A percentile compares a stretch with the other conserved stretches of the same genome.
Conservation (phyloP, 2,113 vertebrate species). For the Zosterops borbonicus region DNA sequence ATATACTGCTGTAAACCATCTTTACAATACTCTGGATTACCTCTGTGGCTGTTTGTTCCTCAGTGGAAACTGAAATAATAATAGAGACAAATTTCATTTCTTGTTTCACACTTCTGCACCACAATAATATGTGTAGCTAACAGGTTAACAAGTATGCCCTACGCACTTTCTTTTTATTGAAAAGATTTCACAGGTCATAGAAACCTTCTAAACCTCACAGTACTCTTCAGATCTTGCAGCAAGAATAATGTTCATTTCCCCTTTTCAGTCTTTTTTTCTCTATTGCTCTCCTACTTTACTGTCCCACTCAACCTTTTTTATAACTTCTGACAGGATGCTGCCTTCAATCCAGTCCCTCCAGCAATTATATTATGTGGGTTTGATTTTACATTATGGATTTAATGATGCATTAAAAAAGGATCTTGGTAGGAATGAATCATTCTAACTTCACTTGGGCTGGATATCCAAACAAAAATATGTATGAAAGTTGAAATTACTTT, state of each 20-base stretch:
- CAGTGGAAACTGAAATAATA: neutral
- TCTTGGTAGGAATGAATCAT: neutral
- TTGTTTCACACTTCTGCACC: neutral
- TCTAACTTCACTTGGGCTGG: neutral
- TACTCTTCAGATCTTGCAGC: neutral
- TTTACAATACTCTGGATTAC: neutral
- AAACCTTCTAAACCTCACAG: neutral
- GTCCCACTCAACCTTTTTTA: neutral
- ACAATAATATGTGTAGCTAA: neutral
- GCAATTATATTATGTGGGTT: neutral
- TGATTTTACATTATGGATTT: neutral
- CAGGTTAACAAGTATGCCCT: conserved; percentile 1
- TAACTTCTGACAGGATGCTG: neutral
- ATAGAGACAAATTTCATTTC: conserved; percentile 5
- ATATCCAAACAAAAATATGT: neutral
- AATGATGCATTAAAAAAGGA: neutral
- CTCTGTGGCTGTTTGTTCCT: neutral
- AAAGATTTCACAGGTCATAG: neutral
- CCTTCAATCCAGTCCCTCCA: neutral
- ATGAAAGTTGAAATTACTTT: neutral
- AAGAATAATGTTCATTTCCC: neutral
- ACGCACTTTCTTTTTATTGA: neutral
- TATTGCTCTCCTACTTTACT: neutral
- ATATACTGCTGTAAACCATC: neutral
- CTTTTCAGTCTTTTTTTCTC: neutral